Evolutionary conservation across 2,113 vertebrate species (phyloP).

Genomic region (Pterocles orientalis): DNA sequence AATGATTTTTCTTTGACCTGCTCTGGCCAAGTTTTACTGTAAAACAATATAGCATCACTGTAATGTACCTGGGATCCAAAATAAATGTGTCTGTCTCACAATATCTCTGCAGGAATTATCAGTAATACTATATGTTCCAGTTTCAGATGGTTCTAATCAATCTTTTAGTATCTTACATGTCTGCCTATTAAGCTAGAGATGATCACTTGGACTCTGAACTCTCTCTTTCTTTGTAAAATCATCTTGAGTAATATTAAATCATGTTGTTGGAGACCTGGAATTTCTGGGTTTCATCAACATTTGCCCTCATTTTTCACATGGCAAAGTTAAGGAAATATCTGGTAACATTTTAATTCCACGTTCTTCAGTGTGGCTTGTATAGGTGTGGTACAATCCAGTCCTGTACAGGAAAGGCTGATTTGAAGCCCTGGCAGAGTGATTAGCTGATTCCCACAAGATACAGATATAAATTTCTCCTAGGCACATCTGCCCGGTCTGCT

Average conservation of each 20-base stretch:
- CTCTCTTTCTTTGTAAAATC: constrained; percentile 39
- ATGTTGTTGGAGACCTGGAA: constrained; percentile 24
- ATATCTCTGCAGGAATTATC: constrained; percentile 54
- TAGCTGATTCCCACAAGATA: constrained; percentile 78
- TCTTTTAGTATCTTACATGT: constrained; percentile 22
- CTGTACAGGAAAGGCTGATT: constrained; percentile 73
- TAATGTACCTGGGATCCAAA: constrained; percentile 24
- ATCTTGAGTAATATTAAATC: constrained; percentile 47
- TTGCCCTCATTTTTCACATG: constrained; percentile 59
- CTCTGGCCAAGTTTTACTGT: constrained; percentile 29
- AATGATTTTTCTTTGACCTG: constrained; percentile 35
- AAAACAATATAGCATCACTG: neutral
- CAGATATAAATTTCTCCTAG: constrained; percentile 68
- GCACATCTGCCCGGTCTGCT: constrained; percentile 81
- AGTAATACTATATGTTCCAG: constrained; percentile 45
- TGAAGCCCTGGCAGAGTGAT: constrained; percentile 74
- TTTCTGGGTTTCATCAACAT: constrained; percentile 43
- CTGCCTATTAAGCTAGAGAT: constrained; percentile 7
- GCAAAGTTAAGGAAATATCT: constrained; percentile 66
- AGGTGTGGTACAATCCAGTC: constrained; percentile 72
- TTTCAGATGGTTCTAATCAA: constrained; percentile 43
- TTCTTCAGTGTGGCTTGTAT: constrained; percentile 61
- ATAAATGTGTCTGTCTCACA: constrained; percentile 4
- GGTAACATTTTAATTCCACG: constrained; percentile 70
- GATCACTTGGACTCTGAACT: constrained; percentile 33